A percentile compares a stretch with the other conserved stretches of the same genome.
Conservation (phyloP, 2,797 vertebrate genomes). For the Hapalemur alaotrensis region DNA sequence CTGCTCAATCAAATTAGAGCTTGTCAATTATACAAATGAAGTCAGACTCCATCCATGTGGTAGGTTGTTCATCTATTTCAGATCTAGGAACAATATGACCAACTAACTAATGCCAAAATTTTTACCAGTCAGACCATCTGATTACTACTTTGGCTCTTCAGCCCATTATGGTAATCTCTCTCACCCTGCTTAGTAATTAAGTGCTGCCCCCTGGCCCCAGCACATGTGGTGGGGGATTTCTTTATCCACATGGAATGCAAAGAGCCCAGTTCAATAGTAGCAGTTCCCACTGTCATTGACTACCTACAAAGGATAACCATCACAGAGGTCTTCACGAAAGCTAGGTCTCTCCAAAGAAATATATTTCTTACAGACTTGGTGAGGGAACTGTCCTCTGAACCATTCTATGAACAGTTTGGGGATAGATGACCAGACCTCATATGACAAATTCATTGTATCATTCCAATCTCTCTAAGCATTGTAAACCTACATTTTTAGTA, state of each 20-base stretch:
- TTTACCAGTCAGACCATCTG: not conserved
- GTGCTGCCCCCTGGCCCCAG: not conserved
- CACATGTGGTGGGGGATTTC: not conserved
- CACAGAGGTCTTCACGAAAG: not conserved
- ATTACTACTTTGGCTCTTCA: not conserved
- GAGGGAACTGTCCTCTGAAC: too few species aligned
- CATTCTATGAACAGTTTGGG: too few species aligned
- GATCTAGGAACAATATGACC: not conserved
- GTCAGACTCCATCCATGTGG: not conserved
- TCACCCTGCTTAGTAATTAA: not conserved
- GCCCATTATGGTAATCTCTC: not conserved
- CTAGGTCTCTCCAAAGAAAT: too few species aligned
- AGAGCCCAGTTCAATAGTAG: not conserved
- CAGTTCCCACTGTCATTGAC: not conserved
- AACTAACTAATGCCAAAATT: not conserved
- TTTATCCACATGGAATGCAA: not conserved
- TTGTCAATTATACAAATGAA: not conserved
- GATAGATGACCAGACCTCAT: too few species aligned
- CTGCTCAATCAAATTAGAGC: not conserved
- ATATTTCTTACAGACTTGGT: too few species aligned
- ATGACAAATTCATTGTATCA: too few species aligned
- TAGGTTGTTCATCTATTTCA: not conserved
- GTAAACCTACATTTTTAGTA: too few species aligned
- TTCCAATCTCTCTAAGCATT: too few species aligned
- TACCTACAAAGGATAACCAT: not conserved